Conservation (phyloP, 2,797 vertebrate species). For the Platyrinchus mystaceus region DNA sequence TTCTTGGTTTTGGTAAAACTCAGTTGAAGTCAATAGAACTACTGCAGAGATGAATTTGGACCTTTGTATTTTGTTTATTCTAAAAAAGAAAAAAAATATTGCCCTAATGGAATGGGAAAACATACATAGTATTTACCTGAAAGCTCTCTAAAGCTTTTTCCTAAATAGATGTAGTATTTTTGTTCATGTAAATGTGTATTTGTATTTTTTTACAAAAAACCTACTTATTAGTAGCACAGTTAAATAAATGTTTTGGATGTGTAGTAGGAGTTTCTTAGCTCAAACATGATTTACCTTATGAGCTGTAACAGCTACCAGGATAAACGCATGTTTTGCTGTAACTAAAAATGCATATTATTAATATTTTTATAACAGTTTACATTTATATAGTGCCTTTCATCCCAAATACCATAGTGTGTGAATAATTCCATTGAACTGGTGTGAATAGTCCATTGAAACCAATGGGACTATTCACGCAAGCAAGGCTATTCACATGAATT, state of each 20-base stretch:
- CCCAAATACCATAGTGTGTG: conserved; percentile 7
- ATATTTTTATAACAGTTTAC: conserved; percentile 55
- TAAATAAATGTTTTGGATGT: conserved; percentile 60
- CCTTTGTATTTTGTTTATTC: conserved; percentile 39
- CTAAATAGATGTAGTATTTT: neutral
- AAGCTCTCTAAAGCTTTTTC: conserved; percentile 51
- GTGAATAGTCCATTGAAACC: conserved; percentile 59
- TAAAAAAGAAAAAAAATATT: neutral
- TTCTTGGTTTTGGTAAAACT: conserved; percentile 29
- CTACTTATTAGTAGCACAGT: conserved; percentile 49
- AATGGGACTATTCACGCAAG: conserved; percentile 6
- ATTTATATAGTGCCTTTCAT: conserved; percentile 12
- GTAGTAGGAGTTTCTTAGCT: conserved; percentile 36
- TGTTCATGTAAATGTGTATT: conserved; percentile 30
- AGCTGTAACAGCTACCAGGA: conserved; percentile 15
- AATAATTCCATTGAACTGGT: conserved; percentile 56
- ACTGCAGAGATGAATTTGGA: conserved; percentile 47
- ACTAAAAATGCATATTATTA: conserved; percentile 50
- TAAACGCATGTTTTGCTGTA: neutral
- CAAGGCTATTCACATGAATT: conserved; percentile 22
- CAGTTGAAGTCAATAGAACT: neutral
- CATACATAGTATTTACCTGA: conserved; percentile 31
- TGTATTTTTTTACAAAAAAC: conserved; percentile 35
- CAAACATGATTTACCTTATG: conserved; percentile 36
- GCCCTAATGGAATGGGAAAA: conserved; percentile 12